Conservation (phyloP, 2,888 invertebrate species). For the Drosophila trichaetosa region DNA sequence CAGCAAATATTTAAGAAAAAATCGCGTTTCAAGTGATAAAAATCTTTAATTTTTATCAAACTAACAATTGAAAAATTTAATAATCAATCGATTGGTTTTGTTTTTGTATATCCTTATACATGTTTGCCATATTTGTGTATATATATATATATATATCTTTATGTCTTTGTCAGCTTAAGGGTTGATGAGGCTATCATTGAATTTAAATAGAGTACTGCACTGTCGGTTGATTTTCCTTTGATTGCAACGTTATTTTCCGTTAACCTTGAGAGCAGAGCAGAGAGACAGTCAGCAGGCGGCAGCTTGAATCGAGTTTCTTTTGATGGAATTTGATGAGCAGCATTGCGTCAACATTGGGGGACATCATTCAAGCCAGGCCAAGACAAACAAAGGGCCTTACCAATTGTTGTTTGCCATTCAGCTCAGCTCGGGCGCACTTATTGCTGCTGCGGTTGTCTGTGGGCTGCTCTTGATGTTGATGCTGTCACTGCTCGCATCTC, state of each 20-base stretch:
- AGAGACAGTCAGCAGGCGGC: constrained; percentile 23
- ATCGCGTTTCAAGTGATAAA: not conserved
- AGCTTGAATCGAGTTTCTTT: constrained; percentile 36
- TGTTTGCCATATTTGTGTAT: not conserved
- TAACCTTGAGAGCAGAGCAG: constrained; percentile 16
- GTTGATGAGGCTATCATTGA: not conserved
- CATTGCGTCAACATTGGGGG: constrained; percentile 5
- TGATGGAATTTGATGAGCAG: constrained; percentile 27
- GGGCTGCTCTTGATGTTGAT: constrained; percentile 24
- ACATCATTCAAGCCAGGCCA: constrained; percentile 14
- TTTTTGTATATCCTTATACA: not conserved
- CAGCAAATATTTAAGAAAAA: not conserved
- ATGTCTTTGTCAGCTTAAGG: not conserved
- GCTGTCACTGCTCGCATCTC: not conserved
- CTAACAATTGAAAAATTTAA: too few species aligned
- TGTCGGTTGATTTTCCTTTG: not conserved
- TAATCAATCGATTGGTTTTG: not conserved
- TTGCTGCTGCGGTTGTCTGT: constrained; percentile 7
- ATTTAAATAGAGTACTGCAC: constrained; percentile 2
- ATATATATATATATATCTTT: too few species aligned
- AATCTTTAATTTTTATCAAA: too few species aligned
- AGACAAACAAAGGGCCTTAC: constrained; percentile 28
- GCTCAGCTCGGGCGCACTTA: constrained; percentile 5
- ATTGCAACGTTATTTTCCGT: not conserved
- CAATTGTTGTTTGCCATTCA: constrained; percentile 44